Evolutionary conservation across 2,888 invertebrate genomes (phyloP).

Genomic region (Incurvaria masculella): DNA sequence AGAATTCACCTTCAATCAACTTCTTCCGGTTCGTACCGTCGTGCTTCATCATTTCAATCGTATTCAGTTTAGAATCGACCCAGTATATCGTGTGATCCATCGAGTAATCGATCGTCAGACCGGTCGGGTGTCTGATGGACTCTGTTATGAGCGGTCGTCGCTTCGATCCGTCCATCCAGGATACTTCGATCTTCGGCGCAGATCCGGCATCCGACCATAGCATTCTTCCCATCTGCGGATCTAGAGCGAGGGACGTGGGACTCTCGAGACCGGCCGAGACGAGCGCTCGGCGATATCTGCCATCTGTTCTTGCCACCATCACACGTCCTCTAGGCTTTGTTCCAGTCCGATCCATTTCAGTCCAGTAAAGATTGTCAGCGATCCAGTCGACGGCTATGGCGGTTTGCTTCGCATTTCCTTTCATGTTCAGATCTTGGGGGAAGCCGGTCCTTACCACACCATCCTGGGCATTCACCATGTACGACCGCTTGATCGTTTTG

Average conservation of each 20-base stretch:
- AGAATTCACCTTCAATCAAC: conserved; percentile 67
- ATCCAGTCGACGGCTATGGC: conserved; percentile 93
- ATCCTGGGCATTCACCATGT: conserved; percentile 76
- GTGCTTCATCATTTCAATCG: conserved; percentile 79
- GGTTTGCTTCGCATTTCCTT: conserved; percentile 80
- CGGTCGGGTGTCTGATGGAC: conserved; percentile 81
- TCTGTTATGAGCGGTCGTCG: conserved; percentile 78
- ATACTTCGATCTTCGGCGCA: conserved; percentile 87
- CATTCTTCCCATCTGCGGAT: conserved; percentile 81
- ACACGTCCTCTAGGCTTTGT: conserved; percentile 75
- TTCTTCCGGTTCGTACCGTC: conserved; percentile 77
- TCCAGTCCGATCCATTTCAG: conserved; percentile 75
- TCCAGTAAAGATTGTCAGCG: conserved; percentile 92
- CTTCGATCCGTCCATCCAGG: conserved; percentile 97
- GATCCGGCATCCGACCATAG: conserved; percentile 94
- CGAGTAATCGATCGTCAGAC: conserved; percentile 85
- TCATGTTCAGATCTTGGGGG: conserved; percentile 85
- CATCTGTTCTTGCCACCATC: conserved; percentile 86
- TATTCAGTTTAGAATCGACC: conserved; percentile 92
- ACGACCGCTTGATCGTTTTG: conserved; percentile 87
- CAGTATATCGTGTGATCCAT: conserved; percentile 92
- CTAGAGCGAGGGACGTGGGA: conserved; percentile 86
- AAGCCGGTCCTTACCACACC: conserved; percentile 78
- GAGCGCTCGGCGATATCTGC: conserved; percentile 79
- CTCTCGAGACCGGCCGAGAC: conserved; percentile 76